Evolutionary conservation across 2,888 invertebrate species (phyloP).

Genomic region (Leucophora obtusa): DNA sequence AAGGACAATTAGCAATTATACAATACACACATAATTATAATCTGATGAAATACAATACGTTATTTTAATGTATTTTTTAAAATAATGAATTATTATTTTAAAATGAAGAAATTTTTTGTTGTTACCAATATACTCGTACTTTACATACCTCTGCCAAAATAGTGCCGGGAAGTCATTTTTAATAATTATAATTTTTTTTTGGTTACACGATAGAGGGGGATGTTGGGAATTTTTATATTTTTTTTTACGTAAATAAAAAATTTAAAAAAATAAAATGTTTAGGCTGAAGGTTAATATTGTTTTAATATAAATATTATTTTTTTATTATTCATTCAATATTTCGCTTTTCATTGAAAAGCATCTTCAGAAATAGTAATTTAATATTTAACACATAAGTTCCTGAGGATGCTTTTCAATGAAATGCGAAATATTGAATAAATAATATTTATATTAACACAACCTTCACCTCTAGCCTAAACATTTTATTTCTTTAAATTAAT

Average conservation of each 20-base stretch:
- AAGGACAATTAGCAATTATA: constrained; percentile 59
- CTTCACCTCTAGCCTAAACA: too few relatives aligned
- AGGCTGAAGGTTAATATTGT: too few relatives aligned
- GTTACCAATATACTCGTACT: constrained; percentile 59
- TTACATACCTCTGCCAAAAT: constrained; percentile 79
- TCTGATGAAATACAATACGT: constrained; percentile 1
- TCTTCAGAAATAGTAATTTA: too few relatives aligned
- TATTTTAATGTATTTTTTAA: neutral
- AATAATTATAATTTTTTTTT: constrained; percentile 47
- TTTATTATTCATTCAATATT: too few relatives aligned
- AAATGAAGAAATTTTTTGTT: constrained; percentile 52
- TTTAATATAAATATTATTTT: too few relatives aligned
- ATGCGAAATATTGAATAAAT: too few relatives aligned
- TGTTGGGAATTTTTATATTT: constrained; percentile 44
- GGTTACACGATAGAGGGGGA: constrained; percentile 48
- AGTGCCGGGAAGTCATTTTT: constrained; percentile 79
- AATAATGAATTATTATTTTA: constrained; percentile 10
- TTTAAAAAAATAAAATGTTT: too few relatives aligned
- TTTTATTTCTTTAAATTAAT: too few relatives aligned
- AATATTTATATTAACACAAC: too few relatives aligned
- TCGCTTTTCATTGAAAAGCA: too few relatives aligned
- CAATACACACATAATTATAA: constrained; percentile 40
- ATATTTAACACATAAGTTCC: too few relatives aligned
- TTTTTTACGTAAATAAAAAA: constrained; percentile 9
- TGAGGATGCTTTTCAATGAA: too few relatives aligned